Evolutionary conservation across 2,113 vertebrate species (phyloP), one percentile per base, ranked within the genome.

Genomic region (Phycodurus eques): DNA sequence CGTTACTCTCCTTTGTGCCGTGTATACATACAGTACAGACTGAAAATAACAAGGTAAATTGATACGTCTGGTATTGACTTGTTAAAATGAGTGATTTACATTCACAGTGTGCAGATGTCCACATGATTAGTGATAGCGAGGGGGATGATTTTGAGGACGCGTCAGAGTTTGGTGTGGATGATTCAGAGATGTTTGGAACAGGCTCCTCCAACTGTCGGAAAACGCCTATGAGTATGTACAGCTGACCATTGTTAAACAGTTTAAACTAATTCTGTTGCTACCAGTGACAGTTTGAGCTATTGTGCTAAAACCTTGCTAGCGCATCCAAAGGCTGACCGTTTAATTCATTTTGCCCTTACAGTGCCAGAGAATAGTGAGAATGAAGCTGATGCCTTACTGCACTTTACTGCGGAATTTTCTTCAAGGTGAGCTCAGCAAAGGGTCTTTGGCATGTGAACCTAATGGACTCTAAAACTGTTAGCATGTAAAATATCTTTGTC

Each of bases 301-400:
- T 19, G 9, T 65, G 20, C 44, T 64, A 17, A 47, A 60, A 27
- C 43, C 27, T 51, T 39, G 17, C 10, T 14, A 72, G 3, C 20
- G 1, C 46, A 47, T 56, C 31, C 22, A 65, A 35, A 67, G 3
- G 31, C 54, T 68, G n/a, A 73, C 61, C 8, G 2, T 43, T 3
- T 27, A 0, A 5, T 59, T 1, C 5, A 62, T 66, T 68, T 47
- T 77, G 61, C 73, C n/a, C 15, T 74, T 44, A 62, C 90, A 99
- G 98, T 99, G 96, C 97, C 96, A 88, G 97, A 99, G 91, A 96
- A 98, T 88, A 95, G 95, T 91, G 97, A 99, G 92, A 99, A 98
- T 81, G 98, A 99, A 95, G 94, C 93, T 83, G 96, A 99, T 92
- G 98, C 98, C 94, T 96, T 99, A 95, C 91, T 98, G 93, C 97